Conservation (phyloP, 2,888 invertebrate genomes). For the Mesorhabditis spiculigera region DNA sequence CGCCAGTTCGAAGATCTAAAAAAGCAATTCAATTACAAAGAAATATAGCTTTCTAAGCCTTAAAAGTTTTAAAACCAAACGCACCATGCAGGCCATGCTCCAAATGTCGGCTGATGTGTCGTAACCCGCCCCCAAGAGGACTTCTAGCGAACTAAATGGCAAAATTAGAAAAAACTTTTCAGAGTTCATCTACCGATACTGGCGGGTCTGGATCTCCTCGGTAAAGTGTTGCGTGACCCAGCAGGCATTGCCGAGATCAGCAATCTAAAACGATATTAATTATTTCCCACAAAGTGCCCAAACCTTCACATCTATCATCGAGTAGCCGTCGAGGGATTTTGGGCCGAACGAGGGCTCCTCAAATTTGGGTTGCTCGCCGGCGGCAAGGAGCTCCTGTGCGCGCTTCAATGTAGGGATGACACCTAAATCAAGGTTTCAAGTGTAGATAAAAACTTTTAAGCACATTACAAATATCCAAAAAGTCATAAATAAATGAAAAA, state of each 20-base stretch:
- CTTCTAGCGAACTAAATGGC: slow-evolving; percentile 71
- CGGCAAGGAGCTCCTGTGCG: background rate
- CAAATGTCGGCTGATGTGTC: slow-evolving; percentile 96
- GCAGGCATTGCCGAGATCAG: slow-evolving; percentile 97
- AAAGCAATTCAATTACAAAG: background rate
- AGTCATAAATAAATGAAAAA: background rate
- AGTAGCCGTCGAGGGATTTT: slow-evolving; percentile 26
- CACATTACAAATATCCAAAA: too few species aligned
- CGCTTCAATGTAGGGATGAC: background rate
- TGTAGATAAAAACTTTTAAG: too few species aligned
- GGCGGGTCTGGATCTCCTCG: slow-evolving; percentile 96
- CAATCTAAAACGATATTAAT: slow-evolving; percentile 69
- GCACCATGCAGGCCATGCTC: slow-evolving; percentile 95
- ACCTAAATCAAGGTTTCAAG: background rate
- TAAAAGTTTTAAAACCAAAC: slow-evolving; percentile 16
- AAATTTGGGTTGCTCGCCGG: slow-evolving; percentile 12
- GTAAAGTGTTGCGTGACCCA: slow-evolving; percentile 90
- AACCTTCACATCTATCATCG: slow-evolving; percentile 19
- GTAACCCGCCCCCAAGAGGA: slow-evolving; percentile 90
- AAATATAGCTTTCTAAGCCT: background rate
- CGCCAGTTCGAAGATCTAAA: slow-evolving; percentile 86
- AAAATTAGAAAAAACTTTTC: too few species aligned
- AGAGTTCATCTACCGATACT: slow-evolving; percentile 64
- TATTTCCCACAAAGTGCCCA: background rate
- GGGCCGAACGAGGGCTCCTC: slow-evolving; percentile 37